phyloP scores from a whole-genome alignment of 2,113 vertebrate species.

The Tragelaphus buxtoni region DNA sequence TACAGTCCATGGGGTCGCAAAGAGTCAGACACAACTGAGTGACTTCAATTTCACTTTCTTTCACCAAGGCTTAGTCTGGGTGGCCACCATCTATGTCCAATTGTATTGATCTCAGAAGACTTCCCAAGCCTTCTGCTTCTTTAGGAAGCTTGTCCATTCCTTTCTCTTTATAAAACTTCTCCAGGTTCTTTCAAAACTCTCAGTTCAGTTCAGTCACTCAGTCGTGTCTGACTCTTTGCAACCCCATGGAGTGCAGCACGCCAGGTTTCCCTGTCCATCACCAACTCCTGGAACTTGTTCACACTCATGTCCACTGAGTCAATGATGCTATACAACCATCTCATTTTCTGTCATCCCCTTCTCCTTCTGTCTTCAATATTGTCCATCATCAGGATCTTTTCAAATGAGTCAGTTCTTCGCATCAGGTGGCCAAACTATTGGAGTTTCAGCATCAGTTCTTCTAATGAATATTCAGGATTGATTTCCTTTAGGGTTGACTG shows the following conservation, averaged over 20 bases:
- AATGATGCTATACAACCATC: not conserved
- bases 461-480: not conserved
- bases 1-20: not conserved
- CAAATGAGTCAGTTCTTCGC: not conserved
- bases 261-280: not conserved
- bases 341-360: not conserved
- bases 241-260: not conserved
- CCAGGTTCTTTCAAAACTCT: not conserved
- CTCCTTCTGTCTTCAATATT: not conserved
- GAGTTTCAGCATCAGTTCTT: not conserved
- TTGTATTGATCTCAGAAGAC: not conserved
- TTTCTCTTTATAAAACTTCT: not conserved
- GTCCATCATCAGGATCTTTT: not conserved
- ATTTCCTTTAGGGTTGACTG: not conserved
- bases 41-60: not conserved
- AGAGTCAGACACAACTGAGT: rapidly evolving
- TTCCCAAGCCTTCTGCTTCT: not conserved
- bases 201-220: not conserved
- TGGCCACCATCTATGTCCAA: not conserved
- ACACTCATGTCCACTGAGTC: not conserved
- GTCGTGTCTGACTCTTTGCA: not conserved
- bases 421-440: not conserved
- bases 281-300: not conserved
- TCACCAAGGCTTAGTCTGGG: not conserved
- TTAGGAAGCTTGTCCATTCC: not conserved